phyloP scores from a whole-genome alignment of 2,888 invertebrate genomes.

The Entomobrya proxima region DNA sequence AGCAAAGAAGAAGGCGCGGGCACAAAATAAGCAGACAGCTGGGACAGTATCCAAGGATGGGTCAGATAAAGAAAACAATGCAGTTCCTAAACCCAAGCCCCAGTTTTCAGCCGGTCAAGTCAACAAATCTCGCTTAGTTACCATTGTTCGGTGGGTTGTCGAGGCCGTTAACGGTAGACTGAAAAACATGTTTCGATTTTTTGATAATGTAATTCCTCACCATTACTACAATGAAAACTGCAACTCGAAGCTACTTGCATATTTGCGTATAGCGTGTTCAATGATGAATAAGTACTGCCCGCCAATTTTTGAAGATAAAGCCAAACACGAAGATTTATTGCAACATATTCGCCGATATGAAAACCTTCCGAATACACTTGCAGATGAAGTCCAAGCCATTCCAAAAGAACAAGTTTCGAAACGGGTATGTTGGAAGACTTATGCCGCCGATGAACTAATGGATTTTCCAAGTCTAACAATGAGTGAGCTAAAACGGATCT shows the following conservation, averaged over 20 bases:
- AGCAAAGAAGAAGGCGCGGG: too few relatives aligned
- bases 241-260: neutral
- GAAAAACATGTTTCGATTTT: conserved; percentile 59
- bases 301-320: neutral
- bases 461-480: conserved; percentile 41
- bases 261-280: conserved; percentile 41
- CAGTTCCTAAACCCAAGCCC: too few relatives aligned
- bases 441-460: neutral
- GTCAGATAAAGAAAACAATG: too few relatives aligned
- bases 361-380: neutral
- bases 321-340: neutral
- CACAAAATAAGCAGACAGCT: too few relatives aligned
- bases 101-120: conserved; percentile 50
- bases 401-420: neutral
- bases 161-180: conserved; percentile 63
- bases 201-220: neutral
- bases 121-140: conserved; percentile 52
- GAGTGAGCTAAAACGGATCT: neutral
- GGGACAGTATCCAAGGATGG: too few relatives aligned
- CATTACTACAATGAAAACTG: conserved; percentile 10
- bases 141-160: conserved; percentile 52
- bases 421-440: neutral
- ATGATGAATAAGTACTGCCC: neutral
- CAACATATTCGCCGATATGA: neutral
- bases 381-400: neutral